Percentiles rank a stretch among this genome's conserved stretches.
Conservation (phyloP, 2,888 invertebrate genomes). For the Carpatolechia fugitivella region DNA sequence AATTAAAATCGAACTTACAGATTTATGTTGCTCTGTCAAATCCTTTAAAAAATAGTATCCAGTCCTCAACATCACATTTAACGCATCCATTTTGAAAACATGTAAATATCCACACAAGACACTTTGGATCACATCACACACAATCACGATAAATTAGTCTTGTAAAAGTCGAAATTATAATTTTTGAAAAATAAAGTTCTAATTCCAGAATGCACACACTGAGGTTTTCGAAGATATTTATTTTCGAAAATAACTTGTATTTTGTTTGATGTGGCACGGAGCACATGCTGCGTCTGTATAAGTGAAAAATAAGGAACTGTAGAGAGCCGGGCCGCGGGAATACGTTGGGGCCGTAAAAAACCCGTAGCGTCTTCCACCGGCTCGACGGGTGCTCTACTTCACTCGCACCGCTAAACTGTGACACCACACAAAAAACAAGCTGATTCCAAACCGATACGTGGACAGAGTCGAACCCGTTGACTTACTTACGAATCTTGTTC, state of each 20-base stretch:
- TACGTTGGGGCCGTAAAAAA: slow-evolving; percentile 71
- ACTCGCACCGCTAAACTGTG: background rate
- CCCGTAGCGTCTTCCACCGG: slow-evolving; percentile 60
- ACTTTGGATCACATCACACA: background rate
- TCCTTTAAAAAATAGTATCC: slow-evolving; percentile 71
- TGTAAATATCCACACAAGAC: background rate
- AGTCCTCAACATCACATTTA: slow-evolving; percentile 67
- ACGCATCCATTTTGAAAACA: slow-evolving; percentile 49
- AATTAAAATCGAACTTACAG: slow-evolving; percentile 48
- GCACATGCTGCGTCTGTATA: slow-evolving; percentile 53
- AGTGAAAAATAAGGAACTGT: slow-evolving; percentile 72
- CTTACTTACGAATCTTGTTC: slow-evolving; percentile 11
- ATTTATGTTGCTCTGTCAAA: slow-evolving; percentile 62
- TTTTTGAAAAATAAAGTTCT: slow-evolving; percentile 1
- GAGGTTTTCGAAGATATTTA: slow-evolving; percentile 16
- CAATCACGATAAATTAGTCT: no score
- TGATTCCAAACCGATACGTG: background rate
- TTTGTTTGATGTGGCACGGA: slow-evolving; percentile 19
- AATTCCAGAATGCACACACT: background rate
- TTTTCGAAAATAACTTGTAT: slow-evolving; percentile 14
- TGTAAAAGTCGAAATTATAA: no score
- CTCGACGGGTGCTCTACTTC: slow-evolving; percentile 55
- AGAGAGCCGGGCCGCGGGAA: slow-evolving; percentile 66
- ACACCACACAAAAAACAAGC: slow-evolving; percentile 8
- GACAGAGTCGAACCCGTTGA: slow-evolving; percentile 1